Conservation (phyloP, 2,113 vertebrate genomes). For the Oncorhynchus nerka region DNA sequence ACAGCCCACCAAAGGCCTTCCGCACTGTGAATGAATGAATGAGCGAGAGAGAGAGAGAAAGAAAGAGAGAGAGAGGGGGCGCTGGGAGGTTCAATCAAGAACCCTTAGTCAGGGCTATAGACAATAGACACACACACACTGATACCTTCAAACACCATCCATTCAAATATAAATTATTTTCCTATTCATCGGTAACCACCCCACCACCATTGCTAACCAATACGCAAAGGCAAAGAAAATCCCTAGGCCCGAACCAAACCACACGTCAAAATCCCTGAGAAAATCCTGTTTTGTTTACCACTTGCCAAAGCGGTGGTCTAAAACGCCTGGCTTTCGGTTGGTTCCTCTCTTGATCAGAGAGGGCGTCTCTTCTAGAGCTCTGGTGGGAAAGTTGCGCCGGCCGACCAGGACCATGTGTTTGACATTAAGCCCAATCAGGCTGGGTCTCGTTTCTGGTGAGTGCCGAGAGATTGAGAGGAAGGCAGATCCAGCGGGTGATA, state of each 20-base stretch:
- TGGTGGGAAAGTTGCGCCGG: constrained; percentile 38
- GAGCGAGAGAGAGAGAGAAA: constrained; percentile 3
- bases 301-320: background rate
- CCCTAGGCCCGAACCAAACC: background rate
- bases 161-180: too few relatives aligned
- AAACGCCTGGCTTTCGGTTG: background rate
- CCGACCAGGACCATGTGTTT: constrained; percentile 51
- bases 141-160: constrained; percentile 14
- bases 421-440: constrained; percentile 60
- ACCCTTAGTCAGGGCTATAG: background rate
- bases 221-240: background rate
- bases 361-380: constrained; percentile 35
- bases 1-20: constrained; percentile 47
- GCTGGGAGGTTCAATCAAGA: constrained; percentile 17
- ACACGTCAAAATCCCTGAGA: background rate
- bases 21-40: constrained; percentile 50
- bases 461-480: constrained; percentile 38
- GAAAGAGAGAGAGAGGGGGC: constrained; percentile 2
- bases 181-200: too few relatives aligned
- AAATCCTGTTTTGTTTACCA: background rate
- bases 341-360: constrained; percentile 23
- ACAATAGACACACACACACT: constrained; percentile 25
- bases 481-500: constrained; percentile 51
- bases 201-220: background rate
- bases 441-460: constrained; percentile 36